Conservation (phyloP, 2,888 invertebrate genomes). For the Drosophila peninsularis region DNA sequence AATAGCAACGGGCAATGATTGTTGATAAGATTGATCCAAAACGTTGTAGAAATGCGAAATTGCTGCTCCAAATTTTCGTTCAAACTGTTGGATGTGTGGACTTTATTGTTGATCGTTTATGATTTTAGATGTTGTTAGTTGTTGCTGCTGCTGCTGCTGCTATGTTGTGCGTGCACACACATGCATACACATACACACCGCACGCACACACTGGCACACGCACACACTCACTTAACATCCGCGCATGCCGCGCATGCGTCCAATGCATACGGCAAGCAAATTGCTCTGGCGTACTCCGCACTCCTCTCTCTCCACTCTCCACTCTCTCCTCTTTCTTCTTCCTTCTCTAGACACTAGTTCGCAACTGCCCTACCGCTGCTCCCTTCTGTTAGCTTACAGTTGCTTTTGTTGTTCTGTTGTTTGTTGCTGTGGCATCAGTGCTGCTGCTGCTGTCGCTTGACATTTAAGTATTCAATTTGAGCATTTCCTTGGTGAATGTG, state of each 20-base stretch:
- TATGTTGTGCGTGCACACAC: slow-evolving; percentile 27
- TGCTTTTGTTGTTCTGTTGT: slow-evolving; percentile 37
- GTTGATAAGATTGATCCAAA: slow-evolving; percentile 47
- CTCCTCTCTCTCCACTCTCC: neutral
- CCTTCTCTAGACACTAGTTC: slow-evolving; percentile 6
- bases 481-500: slow-evolving; percentile 57
- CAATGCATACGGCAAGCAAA: slow-evolving; percentile 57
- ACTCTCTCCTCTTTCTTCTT: neutral
- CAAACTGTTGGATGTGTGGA: slow-evolving; percentile 41
- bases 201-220: slow-evolving; percentile 17
- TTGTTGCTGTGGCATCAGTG: slow-evolving; percentile 36
- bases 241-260: slow-evolving; percentile 75
- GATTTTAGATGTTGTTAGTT: neutral
- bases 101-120: slow-evolving; percentile 14
- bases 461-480: slow-evolving; percentile 66
- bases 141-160: neutral
- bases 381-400: slow-evolving; percentile 50
- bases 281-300: slow-evolving; percentile 14
- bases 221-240: slow-evolving; percentile 61
- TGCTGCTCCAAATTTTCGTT: slow-evolving; percentile 24
- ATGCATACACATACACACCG: slow-evolving; percentile 22
- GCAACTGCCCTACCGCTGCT: slow-evolving; percentile 24
- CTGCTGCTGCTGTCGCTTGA: slow-evolving; percentile 57
- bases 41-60: slow-evolving; percentile 42
- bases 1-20: slow-evolving; percentile 52